Evolutionary conservation across 2,888 invertebrate genomes (phyloP).

Genomic region (Oligia strigilis): DNA sequence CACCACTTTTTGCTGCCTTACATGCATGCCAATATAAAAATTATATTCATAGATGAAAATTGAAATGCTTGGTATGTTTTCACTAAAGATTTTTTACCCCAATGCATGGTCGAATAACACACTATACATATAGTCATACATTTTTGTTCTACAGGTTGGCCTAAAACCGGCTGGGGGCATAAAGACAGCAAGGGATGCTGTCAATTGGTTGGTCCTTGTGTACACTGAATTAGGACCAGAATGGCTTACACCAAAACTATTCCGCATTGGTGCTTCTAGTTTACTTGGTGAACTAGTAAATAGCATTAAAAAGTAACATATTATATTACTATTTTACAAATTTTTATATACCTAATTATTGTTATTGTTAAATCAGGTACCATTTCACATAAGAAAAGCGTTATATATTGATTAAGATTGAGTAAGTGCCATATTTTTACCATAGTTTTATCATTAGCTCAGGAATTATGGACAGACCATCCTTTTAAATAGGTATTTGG

Average conservation of each 20-base stretch:
- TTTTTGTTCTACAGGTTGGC: slow-evolving; percentile 93
- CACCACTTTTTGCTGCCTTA: too few species aligned
- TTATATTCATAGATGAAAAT: neutral
- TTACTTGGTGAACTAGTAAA: slow-evolving; percentile 94
- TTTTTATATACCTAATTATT: neutral
- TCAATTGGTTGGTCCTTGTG: slow-evolving; percentile 96
- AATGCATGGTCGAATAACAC: neutral
- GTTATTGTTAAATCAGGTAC: neutral
- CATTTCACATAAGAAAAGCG: neutral
- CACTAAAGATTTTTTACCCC: neutral
- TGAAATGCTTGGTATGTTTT: neutral
- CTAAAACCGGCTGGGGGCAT: slow-evolving; percentile 99
- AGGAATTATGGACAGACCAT: neutral
- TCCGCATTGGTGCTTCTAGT: slow-evolving; percentile 98
- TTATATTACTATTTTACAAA: neutral
- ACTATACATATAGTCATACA: neutral
- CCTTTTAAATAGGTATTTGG: neutral
- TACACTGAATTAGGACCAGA: slow-evolving; percentile 95
- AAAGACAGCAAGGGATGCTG: slow-evolving; percentile 95
- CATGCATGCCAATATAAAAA: neutral
- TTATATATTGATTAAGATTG: neutral
- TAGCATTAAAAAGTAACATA: slow-evolving; percentile 11
- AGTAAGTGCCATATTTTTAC: slow-evolving; percentile 33
- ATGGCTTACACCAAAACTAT: slow-evolving; percentile 95
- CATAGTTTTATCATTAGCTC: neutral